Conservation (phyloP, 2,888 invertebrate species). For the Netelia inedita region DNA sequence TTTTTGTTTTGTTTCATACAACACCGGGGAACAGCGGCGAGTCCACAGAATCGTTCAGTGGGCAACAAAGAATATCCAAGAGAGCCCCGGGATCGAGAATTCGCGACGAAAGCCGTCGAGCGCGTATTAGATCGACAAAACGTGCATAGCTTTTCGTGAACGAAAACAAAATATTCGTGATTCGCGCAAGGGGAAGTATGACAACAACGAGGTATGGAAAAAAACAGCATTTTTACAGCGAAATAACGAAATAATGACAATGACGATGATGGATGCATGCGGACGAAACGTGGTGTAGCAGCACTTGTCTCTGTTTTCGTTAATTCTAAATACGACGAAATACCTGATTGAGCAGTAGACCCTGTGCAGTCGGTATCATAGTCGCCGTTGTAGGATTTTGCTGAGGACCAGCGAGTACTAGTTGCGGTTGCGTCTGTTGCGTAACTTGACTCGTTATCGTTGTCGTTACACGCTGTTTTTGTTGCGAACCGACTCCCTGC, state of each 20-base stretch:
- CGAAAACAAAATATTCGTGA: background rate
- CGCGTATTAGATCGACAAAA: slow-evolving; percentile 59
- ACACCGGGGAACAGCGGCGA: background rate
- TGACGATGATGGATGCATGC: slow-evolving; percentile 43
- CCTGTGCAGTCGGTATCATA: slow-evolving; percentile 84
- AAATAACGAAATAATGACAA: slow-evolving; percentile 38
- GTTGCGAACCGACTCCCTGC: slow-evolving; percentile 79
- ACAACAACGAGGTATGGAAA: background rate
- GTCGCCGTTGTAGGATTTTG: slow-evolving; percentile 83
- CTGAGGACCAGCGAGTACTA: slow-evolving; percentile 85
- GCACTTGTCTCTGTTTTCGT: background rate
- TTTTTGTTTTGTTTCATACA: slow-evolving; percentile 14
- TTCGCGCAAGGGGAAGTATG: slow-evolving; percentile 2
- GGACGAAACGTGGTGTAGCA: background rate
- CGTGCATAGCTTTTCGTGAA: slow-evolving; percentile 54
- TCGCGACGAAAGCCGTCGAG: slow-evolving; percentile 13
- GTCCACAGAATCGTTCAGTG: background rate
- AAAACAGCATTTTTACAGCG: slow-evolving; percentile 50
- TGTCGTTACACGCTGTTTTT: slow-evolving; percentile 83
- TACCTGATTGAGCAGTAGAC: slow-evolving; percentile 85
- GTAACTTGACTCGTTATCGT: slow-evolving; percentile 84
- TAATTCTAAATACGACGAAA: slow-evolving; percentile 31
- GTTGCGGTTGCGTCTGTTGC: slow-evolving; percentile 84
- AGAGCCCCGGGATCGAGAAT: background rate
- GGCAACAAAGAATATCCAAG: background rate